These are phyloP conservation scores for Pandemis heparana DNA, from an alignment of 2,888 invertebrate genomes.

Conservation along the genomic window DNA sequence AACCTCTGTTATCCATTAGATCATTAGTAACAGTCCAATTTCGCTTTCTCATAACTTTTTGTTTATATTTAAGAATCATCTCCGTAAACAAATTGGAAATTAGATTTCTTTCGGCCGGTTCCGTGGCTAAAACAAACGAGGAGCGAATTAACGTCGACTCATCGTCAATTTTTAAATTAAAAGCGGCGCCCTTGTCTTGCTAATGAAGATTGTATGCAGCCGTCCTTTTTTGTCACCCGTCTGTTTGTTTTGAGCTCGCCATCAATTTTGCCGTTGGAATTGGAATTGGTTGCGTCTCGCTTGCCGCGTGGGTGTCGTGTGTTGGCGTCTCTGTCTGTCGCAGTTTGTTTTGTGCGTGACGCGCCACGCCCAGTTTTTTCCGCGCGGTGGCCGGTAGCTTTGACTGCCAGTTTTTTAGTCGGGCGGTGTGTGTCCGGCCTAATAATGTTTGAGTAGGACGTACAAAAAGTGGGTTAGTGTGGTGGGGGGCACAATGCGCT, in stretches of 20 bases:
- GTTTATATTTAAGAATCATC: constrained; percentile 74
- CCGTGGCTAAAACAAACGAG: constrained; percentile 60
- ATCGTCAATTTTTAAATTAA: constrained; percentile 74
- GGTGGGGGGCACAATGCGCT: constrained; percentile 63
- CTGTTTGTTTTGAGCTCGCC: constrained; percentile 84
- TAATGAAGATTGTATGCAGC: constrained; percentile 79
- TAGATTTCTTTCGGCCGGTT: constrained; percentile 63
- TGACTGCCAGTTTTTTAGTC: constrained; percentile 74
- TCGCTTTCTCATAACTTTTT: constrained; percentile 74
- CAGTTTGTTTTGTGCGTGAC: constrained; percentile 85
- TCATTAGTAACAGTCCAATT: constrained; percentile 73
- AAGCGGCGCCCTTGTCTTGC: constrained; percentile 68
- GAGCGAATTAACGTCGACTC: constrained; percentile 73
- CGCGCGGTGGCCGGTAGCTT: constrained; percentile 81
- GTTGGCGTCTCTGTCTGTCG: constrained; percentile 68
- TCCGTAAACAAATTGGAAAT: constrained; percentile 72
- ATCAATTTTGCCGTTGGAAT: constrained; percentile 78
- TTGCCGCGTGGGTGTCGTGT: constrained; percentile 48
- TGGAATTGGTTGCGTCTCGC: constrained; percentile 77
- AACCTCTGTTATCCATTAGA: constrained; percentile 64
- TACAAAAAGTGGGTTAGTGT: constrained; percentile 74
- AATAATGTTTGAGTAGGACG: constrained; percentile 82
- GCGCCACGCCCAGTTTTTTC: constrained; percentile 75
- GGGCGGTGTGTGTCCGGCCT: constrained; percentile 76
- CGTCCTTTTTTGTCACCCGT: constrained; percentile 83